phyloP scores from a whole-genome alignment of 2,797 vertebrate genomes.

The Clarias pachynema region DNA sequence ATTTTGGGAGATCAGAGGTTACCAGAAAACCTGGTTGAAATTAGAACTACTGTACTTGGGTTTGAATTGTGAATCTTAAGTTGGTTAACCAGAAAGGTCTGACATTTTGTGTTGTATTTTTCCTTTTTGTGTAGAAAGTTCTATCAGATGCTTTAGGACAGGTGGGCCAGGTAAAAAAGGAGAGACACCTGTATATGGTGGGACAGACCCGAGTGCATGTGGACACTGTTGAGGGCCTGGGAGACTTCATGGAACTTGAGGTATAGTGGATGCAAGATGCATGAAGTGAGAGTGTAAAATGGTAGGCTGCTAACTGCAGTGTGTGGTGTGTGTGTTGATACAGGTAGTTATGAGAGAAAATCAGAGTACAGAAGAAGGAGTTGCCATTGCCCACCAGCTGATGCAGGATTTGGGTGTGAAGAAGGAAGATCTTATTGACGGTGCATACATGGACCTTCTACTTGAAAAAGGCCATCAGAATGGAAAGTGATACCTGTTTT shows the following conservation, averaged over 20 bases:
- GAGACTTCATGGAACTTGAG: conserved; percentile 87
- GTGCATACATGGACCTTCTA: conserved; percentile 84
- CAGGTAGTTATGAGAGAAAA: conserved; percentile 81
- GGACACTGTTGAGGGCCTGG: conserved; percentile 72
- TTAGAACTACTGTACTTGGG: not conserved
- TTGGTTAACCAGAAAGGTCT: not conserved
- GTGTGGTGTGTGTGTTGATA: not conserved
- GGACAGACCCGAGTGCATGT: conserved; percentile 77
- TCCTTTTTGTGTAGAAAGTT: conserved; percentile 63
- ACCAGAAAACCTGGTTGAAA: not conserved
- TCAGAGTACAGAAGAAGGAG: conserved; percentile 76
- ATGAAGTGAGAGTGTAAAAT: not conserved
- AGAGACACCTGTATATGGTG: conserved; percentile 78
- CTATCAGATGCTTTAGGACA: conserved; percentile 78
- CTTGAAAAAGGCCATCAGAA: conserved; percentile 58
- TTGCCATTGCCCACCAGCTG: conserved; percentile 71
- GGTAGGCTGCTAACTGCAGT: not conserved
- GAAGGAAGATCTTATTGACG: conserved; percentile 73
- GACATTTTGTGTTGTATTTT: not conserved
- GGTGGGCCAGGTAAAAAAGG: conserved; percentile 79
- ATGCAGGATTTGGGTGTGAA: conserved; percentile 76
- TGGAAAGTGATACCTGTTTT: conserved; percentile 29
- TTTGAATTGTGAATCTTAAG: not conserved
- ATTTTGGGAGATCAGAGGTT: not conserved
- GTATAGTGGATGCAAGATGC: conserved; percentile 57